These are phyloP conservation scores for Microctonus hyperodae DNA, from an alignment of 2,888 invertebrate genomes.

Conservation along the genomic window DNA sequence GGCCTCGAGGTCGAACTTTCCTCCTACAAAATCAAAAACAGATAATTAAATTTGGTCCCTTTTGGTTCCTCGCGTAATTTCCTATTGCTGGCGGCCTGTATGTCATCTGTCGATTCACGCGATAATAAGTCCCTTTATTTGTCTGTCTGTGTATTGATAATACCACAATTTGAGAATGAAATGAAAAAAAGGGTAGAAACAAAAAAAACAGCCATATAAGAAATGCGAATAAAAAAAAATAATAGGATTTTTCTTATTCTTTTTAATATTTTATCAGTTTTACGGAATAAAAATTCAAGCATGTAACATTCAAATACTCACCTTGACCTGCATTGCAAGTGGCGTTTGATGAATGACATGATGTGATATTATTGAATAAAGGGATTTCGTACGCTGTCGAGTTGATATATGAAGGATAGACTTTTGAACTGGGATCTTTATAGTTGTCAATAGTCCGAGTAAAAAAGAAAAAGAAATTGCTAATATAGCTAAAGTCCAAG, in stretches of 20 bases:
- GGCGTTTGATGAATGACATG: constrained; percentile 36
- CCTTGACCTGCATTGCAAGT: constrained; percentile 44
- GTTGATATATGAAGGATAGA: constrained; percentile 34
- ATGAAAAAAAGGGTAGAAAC: neutral
- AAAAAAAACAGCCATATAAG: too few relatives aligned
- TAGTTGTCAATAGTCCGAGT: constrained; percentile 52
- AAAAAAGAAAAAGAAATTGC: constrained; percentile 52
- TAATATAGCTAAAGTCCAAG: constrained; percentile 51
- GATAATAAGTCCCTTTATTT: neutral
- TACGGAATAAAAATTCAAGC: constrained; percentile 15
- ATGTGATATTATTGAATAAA: constrained; percentile 16
- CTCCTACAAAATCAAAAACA: constrained; percentile 46
- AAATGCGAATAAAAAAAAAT: too few relatives aligned
- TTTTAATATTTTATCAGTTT: neutral
- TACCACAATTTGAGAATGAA: constrained; percentile 11
- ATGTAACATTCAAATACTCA: constrained; percentile 45
- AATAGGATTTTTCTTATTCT: neutral
- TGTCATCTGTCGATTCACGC: neutral
- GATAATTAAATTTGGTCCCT: constrained; percentile 14
- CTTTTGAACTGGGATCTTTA: constrained; percentile 39
- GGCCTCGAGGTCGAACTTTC: constrained; percentile 52
- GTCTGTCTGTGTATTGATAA: neutral
- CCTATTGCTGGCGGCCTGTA: neutral
- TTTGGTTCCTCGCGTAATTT: constrained; percentile 1
- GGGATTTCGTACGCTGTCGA: constrained; percentile 35